phyloP scores from a whole-genome alignment of 1,140 invertebrate genomes.

The Parasteatoda tepidariorum region DNA sequence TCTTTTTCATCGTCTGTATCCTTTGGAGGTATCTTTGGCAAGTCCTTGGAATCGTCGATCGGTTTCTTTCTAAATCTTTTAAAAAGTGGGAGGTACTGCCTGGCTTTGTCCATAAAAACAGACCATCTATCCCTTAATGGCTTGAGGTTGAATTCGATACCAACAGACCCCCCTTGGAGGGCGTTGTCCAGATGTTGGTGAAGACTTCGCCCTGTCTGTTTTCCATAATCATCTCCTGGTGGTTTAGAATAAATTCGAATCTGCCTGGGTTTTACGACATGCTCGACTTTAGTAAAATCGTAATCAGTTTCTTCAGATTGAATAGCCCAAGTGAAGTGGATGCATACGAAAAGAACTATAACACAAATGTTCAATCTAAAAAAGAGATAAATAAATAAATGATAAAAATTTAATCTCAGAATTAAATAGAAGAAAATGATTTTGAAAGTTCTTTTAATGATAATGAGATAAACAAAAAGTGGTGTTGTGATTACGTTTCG shows the following conservation, averaged over 20 bases:
- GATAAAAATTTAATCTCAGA: no score
- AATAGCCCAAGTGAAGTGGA: background rate
- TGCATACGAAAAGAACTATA: no score
- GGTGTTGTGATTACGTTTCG: no score
- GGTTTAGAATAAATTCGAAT: background rate
- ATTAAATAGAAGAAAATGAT: no score
- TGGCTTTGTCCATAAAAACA: background rate
- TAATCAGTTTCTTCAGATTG: background rate
- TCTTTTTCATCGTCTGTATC: background rate
- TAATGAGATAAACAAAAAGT: no score
- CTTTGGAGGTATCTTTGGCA: background rate
- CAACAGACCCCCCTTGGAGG: background rate
- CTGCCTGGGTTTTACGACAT: background rate
- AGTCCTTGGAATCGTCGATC: background rate
- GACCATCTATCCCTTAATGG: background rate
- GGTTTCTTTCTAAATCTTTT: no score
- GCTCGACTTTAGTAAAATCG: background rate
- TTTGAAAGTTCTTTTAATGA: no score
- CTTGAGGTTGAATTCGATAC: background rate
- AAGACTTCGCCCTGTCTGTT: background rate
- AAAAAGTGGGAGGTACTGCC: background rate
- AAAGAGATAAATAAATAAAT: no score
- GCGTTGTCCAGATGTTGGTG: background rate
- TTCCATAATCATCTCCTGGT: background rate
- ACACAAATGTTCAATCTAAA: no score